These are phyloP conservation scores for Apostichopus parvimensis DNA, from an alignment of 35 echinoderm and acorn worm species.

Conservation along the genomic window DNA sequence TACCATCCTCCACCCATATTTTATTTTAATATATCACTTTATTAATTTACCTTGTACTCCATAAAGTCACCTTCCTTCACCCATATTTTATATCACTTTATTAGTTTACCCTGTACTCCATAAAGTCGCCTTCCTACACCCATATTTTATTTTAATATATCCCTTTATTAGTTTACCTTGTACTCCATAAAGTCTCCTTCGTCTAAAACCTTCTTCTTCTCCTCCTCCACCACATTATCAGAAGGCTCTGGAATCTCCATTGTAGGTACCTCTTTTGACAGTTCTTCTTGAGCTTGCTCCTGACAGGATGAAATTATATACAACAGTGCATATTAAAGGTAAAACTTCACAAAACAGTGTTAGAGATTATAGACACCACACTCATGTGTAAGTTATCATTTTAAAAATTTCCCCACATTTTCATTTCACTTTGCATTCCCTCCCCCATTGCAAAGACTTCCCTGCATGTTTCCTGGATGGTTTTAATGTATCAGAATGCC, in stretches of 20 bases:
- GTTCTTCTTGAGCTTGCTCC: conserved; percentile 13
- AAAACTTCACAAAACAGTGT: neutral
- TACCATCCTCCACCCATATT: too few relatives aligned
- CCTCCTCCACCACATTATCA: conserved; percentile 71
- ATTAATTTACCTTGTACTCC: too few relatives aligned
- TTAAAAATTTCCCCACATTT: too few relatives aligned
- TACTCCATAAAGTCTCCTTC: conserved; percentile 99
- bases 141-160: neutral
- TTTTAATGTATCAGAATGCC: too few relatives aligned
- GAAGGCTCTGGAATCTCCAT: conserved; percentile 54
- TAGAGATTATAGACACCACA: too few relatives aligned
- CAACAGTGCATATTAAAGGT: neutral
- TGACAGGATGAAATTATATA: neutral
- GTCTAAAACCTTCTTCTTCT: conserved; percentile 81
- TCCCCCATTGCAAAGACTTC: too few relatives aligned
- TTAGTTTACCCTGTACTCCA: conserved; percentile 78
- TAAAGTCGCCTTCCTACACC: conserved; percentile 36
- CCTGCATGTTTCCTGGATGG: too few relatives aligned
- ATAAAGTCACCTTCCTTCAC: too few relatives aligned
- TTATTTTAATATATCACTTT: too few relatives aligned
- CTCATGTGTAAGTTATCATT: too few relatives aligned
- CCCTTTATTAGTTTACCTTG: conserved; percentile 52
- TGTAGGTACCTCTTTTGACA: conserved; percentile 38
- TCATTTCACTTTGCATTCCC: too few relatives aligned
- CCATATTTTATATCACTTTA: neutral